Evolutionary conservation across 2,888 invertebrate genomes (phyloP).

Genomic region (Heliothis peltigera): DNA sequence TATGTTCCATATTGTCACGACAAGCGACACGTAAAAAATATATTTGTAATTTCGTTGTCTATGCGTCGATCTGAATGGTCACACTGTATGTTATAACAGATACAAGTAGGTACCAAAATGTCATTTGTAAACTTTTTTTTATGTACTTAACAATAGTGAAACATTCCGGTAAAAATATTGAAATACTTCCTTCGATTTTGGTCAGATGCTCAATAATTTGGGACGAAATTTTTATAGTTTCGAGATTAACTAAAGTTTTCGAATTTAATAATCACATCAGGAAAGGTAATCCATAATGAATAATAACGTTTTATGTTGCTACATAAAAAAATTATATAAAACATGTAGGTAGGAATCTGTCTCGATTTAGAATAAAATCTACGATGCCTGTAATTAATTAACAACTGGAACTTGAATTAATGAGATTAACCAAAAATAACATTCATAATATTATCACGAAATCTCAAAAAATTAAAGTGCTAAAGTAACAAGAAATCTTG

Average conservation of each 20-base stretch:
- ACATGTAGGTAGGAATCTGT: no score
- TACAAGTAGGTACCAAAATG: no score
- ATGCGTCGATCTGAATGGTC: conserved; percentile 6
- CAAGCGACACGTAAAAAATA: conserved; percentile 20
- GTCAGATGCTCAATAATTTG: conserved; percentile 52
- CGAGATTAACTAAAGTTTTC: conserved; percentile 19
- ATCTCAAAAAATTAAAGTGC: no score
- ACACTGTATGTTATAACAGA: conserved; percentile 6
- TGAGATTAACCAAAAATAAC: no score
- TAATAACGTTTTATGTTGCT: no score
- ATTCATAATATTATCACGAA: no score
- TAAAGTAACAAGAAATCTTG: no score
- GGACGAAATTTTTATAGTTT: no score
- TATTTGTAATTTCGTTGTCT: conserved; percentile 19
- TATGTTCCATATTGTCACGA: conserved; percentile 33
- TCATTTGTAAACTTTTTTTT: conserved; percentile 33
- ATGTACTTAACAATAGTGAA: conserved; percentile 49
- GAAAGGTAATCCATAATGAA: background rate
- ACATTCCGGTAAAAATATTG: conserved; percentile 45
- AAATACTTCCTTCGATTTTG: conserved; percentile 9
- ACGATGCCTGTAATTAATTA: no score
- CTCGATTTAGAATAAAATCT: background rate
- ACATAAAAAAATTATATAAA: no score
- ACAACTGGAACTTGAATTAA: no score
- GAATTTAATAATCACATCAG: conserved; percentile 12